Conservation (phyloP, 2,113 vertebrate species). For the Gorsachius goisagi region DNA sequence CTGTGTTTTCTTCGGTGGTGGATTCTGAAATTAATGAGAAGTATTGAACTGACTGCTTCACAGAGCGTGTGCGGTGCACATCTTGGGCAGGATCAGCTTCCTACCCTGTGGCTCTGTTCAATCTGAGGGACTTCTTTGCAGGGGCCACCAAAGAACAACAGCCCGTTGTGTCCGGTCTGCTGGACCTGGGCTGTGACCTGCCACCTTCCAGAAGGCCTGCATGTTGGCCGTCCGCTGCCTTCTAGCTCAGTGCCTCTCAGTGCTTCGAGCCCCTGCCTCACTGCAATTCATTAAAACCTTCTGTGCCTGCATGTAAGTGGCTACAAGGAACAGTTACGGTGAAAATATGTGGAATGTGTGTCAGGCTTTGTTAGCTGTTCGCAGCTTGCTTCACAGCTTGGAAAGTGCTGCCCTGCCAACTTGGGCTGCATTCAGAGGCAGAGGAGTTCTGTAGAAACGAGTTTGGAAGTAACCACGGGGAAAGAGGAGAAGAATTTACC, state of each 20-base stretch:
- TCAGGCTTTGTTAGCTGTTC: background rate
- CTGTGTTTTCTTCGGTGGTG: background rate
- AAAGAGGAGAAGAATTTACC: background rate
- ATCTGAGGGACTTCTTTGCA: background rate
- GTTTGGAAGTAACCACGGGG: background rate
- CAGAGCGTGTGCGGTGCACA: background rate
- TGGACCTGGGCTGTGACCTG: background rate
- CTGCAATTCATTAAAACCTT: background rate
- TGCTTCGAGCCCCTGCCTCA: background rate
- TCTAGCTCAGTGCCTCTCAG: background rate
- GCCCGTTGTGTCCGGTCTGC: background rate
- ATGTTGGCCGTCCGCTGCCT: background rate
- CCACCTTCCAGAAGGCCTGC: background rate
- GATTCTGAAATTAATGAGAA: slow-evolving; percentile 3
- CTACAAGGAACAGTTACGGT: background rate
- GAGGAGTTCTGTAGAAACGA: background rate
- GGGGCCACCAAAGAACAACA: background rate
- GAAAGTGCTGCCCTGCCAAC: background rate
- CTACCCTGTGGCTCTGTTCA: background rate
- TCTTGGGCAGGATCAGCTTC: background rate
- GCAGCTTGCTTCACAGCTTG: background rate
- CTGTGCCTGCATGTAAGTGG: background rate
- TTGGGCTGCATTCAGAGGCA: background rate
- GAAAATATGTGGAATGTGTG: background rate
- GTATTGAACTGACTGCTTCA: background rate